Conservation (phyloP, 2,797 vertebrate species). For the Lagorchestes hirsutus region DNA sequence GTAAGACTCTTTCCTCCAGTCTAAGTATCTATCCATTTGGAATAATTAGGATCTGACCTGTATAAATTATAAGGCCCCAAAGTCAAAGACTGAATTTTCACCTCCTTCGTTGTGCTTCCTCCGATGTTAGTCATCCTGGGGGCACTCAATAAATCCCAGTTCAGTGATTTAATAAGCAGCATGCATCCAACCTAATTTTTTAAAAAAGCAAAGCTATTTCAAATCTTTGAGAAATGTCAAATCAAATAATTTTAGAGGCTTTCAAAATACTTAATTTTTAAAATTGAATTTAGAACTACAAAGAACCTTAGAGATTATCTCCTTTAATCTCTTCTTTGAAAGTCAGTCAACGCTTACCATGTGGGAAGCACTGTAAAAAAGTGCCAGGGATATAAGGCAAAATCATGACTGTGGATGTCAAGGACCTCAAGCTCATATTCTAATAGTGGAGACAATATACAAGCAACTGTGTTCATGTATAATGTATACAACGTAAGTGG, state of each 20-base stretch:
- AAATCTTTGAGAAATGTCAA: neutral
- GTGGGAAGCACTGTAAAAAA: neutral
- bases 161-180: slow-evolving; percentile 9
- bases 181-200: slow-evolving; percentile 13
- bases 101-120: neutral
- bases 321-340: neutral
- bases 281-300: neutral
- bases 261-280: neutral
- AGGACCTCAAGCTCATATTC: neutral
- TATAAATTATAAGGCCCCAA: neutral
- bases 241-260: slow-evolving; percentile 33
- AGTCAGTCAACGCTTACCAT: neutral
- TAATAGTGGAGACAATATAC: neutral
- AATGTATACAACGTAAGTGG: neutral
- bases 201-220: slow-evolving; percentile 29
- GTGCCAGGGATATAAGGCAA: neutral
- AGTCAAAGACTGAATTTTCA: slow-evolving; percentile 21
- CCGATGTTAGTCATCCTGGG: slow-evolving; percentile 12
- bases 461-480: neutral
- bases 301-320: neutral
- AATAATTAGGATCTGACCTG: slow-evolving; percentile 20
- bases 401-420: neutral
- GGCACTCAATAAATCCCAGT: slow-evolving; percentile 21
- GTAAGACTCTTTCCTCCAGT: slow-evolving; percentile 40
- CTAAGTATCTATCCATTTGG: slow-evolving; percentile 44